phyloP scores from a whole-genome alignment of 2,888 invertebrate genomes.

The Hyalella azteca region DNA sequence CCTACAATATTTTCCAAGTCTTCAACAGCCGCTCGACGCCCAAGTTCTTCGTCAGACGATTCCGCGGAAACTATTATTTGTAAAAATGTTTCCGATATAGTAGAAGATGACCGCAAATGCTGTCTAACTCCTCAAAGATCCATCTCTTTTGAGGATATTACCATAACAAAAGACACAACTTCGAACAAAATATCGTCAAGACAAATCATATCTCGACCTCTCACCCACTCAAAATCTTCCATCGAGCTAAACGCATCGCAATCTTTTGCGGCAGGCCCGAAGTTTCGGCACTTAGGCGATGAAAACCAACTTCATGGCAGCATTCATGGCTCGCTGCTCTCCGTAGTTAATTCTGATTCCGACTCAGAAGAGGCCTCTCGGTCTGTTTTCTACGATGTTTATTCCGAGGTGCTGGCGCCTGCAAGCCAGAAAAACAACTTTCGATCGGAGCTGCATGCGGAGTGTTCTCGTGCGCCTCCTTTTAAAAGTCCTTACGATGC shows the following conservation, averaged over 20 bases:
- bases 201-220: background rate
- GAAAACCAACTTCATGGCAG: background rate
- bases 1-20: background rate
- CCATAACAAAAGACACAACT: background rate
- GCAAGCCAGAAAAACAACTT: background rate
- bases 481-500: slow-evolving; percentile 28
- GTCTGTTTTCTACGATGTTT: background rate
- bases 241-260: slow-evolving; percentile 7
- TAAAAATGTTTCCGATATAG: background rate
- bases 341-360: background rate
- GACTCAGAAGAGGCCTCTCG: background rate
- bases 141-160: background rate
- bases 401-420: background rate
- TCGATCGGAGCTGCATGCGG: background rate
- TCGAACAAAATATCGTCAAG: background rate
- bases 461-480: background rate
- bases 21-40: background rate
- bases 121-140: background rate
- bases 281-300: background rate
- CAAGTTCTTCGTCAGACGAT: slow-evolving; percentile 18
- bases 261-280: background rate
- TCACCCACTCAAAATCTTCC: slow-evolving; percentile 5
- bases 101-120: background rate
- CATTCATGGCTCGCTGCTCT: slow-evolving; percentile 5
- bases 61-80: slow-evolving; percentile 6